These are phyloP conservation scores for Argentina silus DNA, from an alignment of 2,797 vertebrate genomes.

Conservation along the genomic window DNA sequence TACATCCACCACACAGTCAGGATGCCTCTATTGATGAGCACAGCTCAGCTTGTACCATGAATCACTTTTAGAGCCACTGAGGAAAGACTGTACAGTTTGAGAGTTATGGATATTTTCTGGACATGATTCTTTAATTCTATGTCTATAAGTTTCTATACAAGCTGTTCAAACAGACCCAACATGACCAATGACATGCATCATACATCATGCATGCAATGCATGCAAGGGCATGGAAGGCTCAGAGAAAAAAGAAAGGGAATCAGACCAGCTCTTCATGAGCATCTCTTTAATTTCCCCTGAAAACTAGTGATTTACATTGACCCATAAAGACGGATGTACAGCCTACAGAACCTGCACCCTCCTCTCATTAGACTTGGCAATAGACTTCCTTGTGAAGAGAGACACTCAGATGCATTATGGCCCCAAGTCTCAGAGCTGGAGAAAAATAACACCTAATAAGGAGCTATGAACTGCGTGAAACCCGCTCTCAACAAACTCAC, in stretches of 20 bases:
- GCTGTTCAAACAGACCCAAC: no score
- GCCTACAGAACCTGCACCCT: conserved; percentile 31
- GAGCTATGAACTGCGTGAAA: conserved; percentile 31
- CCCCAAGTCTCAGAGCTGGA: conserved; percentile 28
- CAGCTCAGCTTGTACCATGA: conserved; percentile 37
- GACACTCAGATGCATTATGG: conserved; percentile 48
- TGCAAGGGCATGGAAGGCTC: no score
- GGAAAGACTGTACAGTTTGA: background rate
- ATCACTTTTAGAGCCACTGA: conserved; percentile 40
- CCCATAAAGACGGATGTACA: conserved; percentile 13
- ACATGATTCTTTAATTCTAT: no score
- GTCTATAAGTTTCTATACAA: no score
- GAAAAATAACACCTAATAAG: background rate
- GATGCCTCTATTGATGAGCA: conserved; percentile 48
- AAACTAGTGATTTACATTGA: background rate
- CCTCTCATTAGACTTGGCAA: conserved; percentile 45
- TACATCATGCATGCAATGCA: no score
- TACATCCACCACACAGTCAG: conserved; percentile 55
- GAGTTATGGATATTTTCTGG: no score
- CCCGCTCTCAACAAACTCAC: conserved; percentile 35
- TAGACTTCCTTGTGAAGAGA: conserved; percentile 48
- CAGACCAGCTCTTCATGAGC: conserved; percentile 47
- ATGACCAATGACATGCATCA: no score
- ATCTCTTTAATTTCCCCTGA: background rate
- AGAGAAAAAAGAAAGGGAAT: conserved; percentile 36